Evolutionary conservation across 2,888 invertebrate species (phyloP).

Genomic region (Polymixis lichenea): DNA sequence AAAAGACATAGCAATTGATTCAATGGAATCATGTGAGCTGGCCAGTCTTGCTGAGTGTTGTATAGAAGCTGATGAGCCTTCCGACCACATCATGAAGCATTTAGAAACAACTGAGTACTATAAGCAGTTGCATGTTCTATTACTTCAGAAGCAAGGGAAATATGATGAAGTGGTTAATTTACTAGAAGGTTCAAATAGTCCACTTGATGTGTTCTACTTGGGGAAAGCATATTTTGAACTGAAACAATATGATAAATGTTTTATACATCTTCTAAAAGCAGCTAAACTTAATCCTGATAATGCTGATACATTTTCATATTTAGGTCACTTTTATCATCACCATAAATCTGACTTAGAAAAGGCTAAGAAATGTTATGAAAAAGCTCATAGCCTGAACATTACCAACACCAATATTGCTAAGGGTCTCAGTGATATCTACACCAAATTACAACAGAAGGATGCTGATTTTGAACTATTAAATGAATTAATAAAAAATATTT

Average conservation of each 20-base stretch:
- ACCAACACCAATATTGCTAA: slow-evolving; percentile 92
- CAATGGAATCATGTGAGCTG: slow-evolving; percentile 75
- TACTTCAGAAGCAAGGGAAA: slow-evolving; percentile 86
- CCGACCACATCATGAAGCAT: slow-evolving; percentile 75
- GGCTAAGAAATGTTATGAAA: slow-evolving; percentile 96
- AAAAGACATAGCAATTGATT: slow-evolving; percentile 75
- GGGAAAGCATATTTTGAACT: slow-evolving; percentile 91
- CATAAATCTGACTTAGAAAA: slow-evolving; percentile 92
- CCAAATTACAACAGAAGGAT: slow-evolving; percentile 92
- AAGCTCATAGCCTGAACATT: slow-evolving; percentile 94
- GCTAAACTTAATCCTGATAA: slow-evolving; percentile 94
- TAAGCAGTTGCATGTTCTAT: slow-evolving; percentile 87
- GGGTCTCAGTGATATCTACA: slow-evolving; percentile 94
- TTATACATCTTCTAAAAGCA: slow-evolving; percentile 92
- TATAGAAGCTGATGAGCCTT: slow-evolving; percentile 79
- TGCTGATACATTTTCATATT: slow-evolving; percentile 93
- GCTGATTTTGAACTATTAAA: slow-evolving; percentile 91
- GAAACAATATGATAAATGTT: slow-evolving; percentile 90
- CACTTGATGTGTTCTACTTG: slow-evolving; percentile 90
- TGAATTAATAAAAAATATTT: slow-evolving; percentile 85
- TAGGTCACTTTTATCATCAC: slow-evolving; percentile 94
- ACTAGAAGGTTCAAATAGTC: slow-evolving; percentile 85
- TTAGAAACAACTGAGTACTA: slow-evolving; percentile 77
- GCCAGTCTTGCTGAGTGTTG: slow-evolving; percentile 81
- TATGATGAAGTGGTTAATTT: slow-evolving; percentile 90